phyloP scores from a whole-genome alignment of 2,888 invertebrate species.

The Drosophila percnosoma region DNA sequence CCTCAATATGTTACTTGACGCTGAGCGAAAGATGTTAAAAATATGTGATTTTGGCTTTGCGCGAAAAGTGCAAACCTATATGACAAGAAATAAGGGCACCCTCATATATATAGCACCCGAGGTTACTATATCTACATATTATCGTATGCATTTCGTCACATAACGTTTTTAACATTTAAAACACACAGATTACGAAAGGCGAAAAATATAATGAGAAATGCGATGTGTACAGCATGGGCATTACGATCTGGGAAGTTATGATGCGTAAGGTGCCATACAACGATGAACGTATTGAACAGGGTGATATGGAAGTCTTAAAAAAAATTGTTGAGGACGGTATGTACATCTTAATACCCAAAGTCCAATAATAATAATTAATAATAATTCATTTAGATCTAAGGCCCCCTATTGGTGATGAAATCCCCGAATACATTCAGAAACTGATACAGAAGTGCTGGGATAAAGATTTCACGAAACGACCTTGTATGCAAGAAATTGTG shows the following conservation, averaged over 20 bases:
- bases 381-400: neutral
- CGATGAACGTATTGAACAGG: fast-evolving
- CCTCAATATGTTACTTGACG: constrained; percentile 17
- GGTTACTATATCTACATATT: neutral
- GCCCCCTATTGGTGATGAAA: neutral
- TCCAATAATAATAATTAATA: neutral
- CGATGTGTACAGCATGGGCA: constrained; percentile 37
- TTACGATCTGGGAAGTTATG: constrained; percentile 28
- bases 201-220: constrained; percentile 7
- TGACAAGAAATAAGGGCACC: constrained; percentile 13
- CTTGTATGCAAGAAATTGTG: neutral
- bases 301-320: fast-evolving
- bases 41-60: constrained; percentile 28
- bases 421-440: neutral
- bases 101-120: constrained; percentile 28
- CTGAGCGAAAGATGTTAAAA: neutral
- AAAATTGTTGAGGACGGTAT: neutral
- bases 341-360: neutral
- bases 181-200: neutral
- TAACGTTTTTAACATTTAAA: neutral
- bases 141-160: neutral
- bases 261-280: neutral
- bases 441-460: neutral
- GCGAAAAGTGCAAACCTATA: neutral
- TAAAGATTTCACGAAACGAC: neutral